Evolutionary conservation across 2,888 invertebrate genomes (phyloP), one percentile per base, ranked within the genome.

Genomic region (Atethmia centrago): DNA sequence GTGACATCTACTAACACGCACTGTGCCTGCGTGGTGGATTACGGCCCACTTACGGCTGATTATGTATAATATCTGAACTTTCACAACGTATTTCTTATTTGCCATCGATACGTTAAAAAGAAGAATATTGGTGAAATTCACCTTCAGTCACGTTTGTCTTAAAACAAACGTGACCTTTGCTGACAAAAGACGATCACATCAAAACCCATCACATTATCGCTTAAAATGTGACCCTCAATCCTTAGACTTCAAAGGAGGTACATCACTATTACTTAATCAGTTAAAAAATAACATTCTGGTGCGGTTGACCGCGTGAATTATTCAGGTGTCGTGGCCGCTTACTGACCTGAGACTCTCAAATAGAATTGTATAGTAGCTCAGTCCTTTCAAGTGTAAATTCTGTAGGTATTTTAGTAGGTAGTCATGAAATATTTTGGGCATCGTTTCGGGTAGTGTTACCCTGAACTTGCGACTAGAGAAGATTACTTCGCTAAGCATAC

Each of bases 341-440:
- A 81, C 84, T 89, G 89, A 88, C 90, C 88, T 85, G 85, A 79
- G 83, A 77, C 86, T 88, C 70, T 75, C 91, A 92, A 92, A 93
- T 92, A 90, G 93, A 93, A 93, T 93, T 90, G 86, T 93, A 87
- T 88, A 93, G 90, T 87, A 88, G 88, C 87, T 78, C 72, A 78
- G 84, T 88, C 88, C 90, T 90, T 91, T 89, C 86, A 88, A 89
- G 87, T 87, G 74, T 78, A 71, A 81, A 79, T 77, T 83, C 81
- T 75, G 76, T 45, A 71, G 80, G 61, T 71, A 71, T 72, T 81
- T 82, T 61, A 63, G 59, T 51, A 12, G 25, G 21, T 49, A 25
- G 28, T 36, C 45, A 63, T 73, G 66, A 67, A 70, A 28, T 65
- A 72, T 71, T 66, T 63, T 49, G 16, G n/a, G 14, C 55, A 71